A percentile compares a stretch with the other conserved stretches of the same genome.
Conservation (phyloP, 2,797 vertebrate genomes). For the Uromys caudimaculatus region DNA sequence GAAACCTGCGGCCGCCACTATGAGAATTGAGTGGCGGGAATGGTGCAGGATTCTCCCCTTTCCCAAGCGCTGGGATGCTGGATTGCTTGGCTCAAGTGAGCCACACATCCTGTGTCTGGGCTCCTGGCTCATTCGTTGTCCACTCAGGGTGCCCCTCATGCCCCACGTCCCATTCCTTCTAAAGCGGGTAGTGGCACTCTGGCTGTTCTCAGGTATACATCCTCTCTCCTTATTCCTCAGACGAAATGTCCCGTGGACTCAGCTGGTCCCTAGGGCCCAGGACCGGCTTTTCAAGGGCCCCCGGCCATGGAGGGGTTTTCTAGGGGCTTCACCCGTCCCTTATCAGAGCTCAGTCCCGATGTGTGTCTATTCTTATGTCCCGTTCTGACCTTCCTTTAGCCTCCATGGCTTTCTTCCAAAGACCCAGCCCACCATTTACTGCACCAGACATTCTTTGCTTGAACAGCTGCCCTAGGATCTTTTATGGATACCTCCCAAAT, state of each 20-base stretch:
- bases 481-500: background rate
- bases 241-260: background rate
- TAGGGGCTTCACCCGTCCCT: background rate
- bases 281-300: background rate
- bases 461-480: background rate
- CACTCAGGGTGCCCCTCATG: background rate
- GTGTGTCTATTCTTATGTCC: background rate
- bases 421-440: background rate
- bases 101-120: background rate
- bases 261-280: background rate
- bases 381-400: background rate
- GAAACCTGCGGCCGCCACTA: constrained; percentile 1
- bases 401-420: background rate
- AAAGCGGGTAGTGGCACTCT: background rate
- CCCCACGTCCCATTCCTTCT: background rate
- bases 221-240: background rate
- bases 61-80: too few species aligned
- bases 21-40: background rate
- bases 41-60: background rate
- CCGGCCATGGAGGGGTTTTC: background rate
- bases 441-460: background rate
- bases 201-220: background rate
- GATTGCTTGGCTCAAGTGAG: background rate
- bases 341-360: background rate
- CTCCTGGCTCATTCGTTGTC: background rate